Conservation (phyloP, 2,888 invertebrate genomes). For the Nysson spinosus region DNA sequence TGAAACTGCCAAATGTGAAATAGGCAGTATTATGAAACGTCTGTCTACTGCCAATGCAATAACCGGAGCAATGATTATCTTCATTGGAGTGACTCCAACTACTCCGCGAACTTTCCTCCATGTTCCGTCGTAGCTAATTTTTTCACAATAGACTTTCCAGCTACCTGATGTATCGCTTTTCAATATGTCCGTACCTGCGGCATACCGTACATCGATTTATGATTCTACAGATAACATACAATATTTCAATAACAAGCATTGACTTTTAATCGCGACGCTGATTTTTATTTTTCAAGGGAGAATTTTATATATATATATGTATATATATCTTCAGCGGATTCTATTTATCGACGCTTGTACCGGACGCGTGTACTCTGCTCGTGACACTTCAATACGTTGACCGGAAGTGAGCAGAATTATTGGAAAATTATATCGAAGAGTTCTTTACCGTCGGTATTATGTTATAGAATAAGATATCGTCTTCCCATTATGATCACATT, state of each 20-base stretch:
- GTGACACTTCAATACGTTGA: constrained; percentile 52
- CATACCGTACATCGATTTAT: constrained; percentile 20
- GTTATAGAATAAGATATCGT: constrained; percentile 1
- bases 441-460: not conserved
- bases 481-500: no score
- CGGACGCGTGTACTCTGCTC: constrained; percentile 25
- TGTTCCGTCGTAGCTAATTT: constrained; percentile 25
- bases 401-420: constrained; percentile 1
- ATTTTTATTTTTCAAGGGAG: no score
- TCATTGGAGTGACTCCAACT: constrained; percentile 69
- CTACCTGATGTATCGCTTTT: constrained; percentile 36
- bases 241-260: no score
- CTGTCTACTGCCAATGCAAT: constrained; percentile 59
- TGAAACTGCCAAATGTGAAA: constrained; percentile 56
- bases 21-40: constrained; percentile 56
- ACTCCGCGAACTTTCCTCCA: constrained; percentile 17
- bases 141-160: constrained; percentile 30
- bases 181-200: constrained; percentile 26
- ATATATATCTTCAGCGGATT: not conserved
- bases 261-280: no score
- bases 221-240: constrained; percentile 8
- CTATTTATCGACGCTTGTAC: not conserved
- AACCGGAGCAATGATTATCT: constrained; percentile 68
- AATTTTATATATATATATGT: not conserved
- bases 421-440: not conserved